Conservation (phyloP, 2,797 vertebrate species). For the Trichosurus vulpecula region DNA sequence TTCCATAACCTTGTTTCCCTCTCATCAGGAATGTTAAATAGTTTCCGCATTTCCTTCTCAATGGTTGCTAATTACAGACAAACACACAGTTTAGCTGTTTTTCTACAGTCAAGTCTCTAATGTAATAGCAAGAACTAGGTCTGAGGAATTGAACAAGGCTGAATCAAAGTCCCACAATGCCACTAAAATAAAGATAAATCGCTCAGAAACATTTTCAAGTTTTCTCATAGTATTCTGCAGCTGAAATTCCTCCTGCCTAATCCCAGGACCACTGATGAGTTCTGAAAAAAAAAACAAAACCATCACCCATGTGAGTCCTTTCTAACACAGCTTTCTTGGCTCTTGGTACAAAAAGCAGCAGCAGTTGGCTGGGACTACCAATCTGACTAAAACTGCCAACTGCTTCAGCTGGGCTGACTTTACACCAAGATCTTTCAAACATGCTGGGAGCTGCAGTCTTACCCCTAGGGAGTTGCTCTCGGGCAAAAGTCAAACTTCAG, state of each 20-base stretch:
- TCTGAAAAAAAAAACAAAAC: neutral
- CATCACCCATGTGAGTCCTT: neutral
- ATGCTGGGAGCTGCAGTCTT: neutral
- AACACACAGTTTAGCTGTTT: neutral
- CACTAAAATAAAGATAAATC: neutral
- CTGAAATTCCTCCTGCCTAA: neutral
- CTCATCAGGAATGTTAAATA: conserved; percentile 93
- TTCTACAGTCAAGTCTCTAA: neutral
- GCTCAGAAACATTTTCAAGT: neutral
- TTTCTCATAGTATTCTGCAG: neutral
- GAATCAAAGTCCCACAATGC: neutral
- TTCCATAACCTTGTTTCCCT: conserved; percentile 97
- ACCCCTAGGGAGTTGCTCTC: neutral
- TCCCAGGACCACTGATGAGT: neutral
- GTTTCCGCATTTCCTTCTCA: conserved; percentile 95
- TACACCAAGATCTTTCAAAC: neutral
- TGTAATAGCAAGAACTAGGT: neutral
- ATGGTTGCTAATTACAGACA: conserved; percentile 89
- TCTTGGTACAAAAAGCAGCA: neutral
- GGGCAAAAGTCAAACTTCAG: neutral
- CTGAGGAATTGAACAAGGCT: neutral
- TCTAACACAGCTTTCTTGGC: neutral
- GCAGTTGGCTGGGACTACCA: neutral
- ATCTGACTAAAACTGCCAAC: neutral
- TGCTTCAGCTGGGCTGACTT: neutral